Evolutionary conservation across 2,888 invertebrate species (phyloP), one percentile per base, ranked within the genome.

Genomic region (Halocaridina rubra): DNA sequence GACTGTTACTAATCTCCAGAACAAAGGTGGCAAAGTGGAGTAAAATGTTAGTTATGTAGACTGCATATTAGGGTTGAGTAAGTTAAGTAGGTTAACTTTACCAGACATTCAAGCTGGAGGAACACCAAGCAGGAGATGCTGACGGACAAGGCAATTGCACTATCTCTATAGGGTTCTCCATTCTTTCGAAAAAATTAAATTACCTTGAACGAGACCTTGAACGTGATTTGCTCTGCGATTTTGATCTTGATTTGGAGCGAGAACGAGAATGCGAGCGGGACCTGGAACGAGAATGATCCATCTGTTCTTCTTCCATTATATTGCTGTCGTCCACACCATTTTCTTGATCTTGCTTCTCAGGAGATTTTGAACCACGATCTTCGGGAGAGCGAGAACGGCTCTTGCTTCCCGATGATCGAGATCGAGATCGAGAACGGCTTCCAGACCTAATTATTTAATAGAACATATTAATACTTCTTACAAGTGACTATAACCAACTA

Each of bases 201-300:
- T 71, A 84, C 79, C 84, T 84, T 59, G 86, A 86, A 19, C 86
- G 79, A 29, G 81, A 82, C 59, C 87, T 84, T 19, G 87, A 87
- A 32, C 80, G 75, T 39, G 79, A 79, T 72, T 81, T 84, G 78
- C 77, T 77, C n/a, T 77, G 80, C 7, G 85, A 85, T 57, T 71
- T 75, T 13, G 80, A 80, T 53, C 57, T 72, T 29, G 75, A 67
- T 46, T 27, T 69, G 22, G 71, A 80, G 0, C 57, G 53, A 24
- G 80, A 71, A 7, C 72, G 29, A 32, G 80, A 80, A 24, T 67
- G 69, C 5, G 69, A 69, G 3, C 69, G 39, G 24, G 79, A 69
- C 8, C 64, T 32, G 30, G 69, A 80, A 3, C 57, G 27, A 1
- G 77, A 77, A 10, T 24, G 77, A 61, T 71, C 32, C 67, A 29